These are phyloP conservation scores for Drosophila biarmipes DNA, from an alignment of 1,140 invertebrate species.

Conservation along the genomic window DNA sequence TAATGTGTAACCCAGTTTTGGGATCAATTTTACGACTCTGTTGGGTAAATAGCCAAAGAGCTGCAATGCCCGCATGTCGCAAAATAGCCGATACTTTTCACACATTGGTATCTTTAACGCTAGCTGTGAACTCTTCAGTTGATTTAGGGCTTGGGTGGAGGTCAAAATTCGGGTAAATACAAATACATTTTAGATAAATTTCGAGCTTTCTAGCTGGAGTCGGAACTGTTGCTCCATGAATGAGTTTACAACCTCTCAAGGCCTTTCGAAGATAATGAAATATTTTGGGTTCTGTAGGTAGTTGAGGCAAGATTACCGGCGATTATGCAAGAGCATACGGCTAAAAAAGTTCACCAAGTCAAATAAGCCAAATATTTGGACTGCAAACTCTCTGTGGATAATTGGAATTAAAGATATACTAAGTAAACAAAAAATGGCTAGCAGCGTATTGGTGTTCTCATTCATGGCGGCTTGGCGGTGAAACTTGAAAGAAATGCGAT, in stretches of 20 bases:
- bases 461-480: slow-evolving; percentile 22
- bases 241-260: slow-evolving; percentile 47
- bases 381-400: slow-evolving; percentile 56
- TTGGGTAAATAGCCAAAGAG: slow-evolving; percentile 55
- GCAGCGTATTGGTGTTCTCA: slow-evolving; percentile 15
- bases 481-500: slow-evolving; percentile 73
- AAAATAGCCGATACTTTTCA: slow-evolving; percentile 62
- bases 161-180: slow-evolving; percentile 30
- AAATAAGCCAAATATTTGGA: slow-evolving; percentile 30
- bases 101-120: slow-evolving; percentile 42
- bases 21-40: slow-evolving; percentile 53
- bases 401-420: slow-evolving; percentile 80
- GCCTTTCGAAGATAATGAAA: slow-evolving; percentile 28
- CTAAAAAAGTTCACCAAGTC: slow-evolving; percentile 11
- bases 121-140: slow-evolving; percentile 18
- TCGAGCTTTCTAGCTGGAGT: slow-evolving; percentile 7
- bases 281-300: slow-evolving; percentile 6
- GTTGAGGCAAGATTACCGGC: neutral
- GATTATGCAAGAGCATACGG: slow-evolving; percentile 32
- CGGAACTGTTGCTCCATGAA: slow-evolving; percentile 49
- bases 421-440: slow-evolving; percentile 48
- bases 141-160: slow-evolving; percentile 14
- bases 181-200: slow-evolving; percentile 37
- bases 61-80: slow-evolving; percentile 68
- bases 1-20: slow-evolving; percentile 61